Base-by-base conservation (phyloP, 2,797 vertebrate species). In the Pagetopsis macropterus region DNA sequence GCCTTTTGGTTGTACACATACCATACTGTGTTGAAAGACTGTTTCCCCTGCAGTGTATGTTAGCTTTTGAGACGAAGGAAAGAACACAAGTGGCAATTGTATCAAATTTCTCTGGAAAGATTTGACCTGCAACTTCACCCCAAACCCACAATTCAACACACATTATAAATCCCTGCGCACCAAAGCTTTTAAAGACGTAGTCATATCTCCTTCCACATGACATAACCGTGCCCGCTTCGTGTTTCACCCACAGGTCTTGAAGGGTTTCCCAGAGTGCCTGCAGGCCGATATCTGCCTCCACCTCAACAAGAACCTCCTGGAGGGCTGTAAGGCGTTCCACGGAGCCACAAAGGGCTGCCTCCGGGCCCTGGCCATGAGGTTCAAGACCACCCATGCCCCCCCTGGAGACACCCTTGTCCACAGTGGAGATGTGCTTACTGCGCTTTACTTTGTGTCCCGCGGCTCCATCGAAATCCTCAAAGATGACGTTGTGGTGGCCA, bases 221-320 rank as follows among this genome's bases (percentile, higher is more conserved):
- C 45, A 17, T 55, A 9, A n/a, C 13, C 59, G 15, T 31, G 75
- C 74, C 31, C 62, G 61, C 67, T 85, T 19, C 68, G 51, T 83
- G 52, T 81, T 69, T 17, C 31, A 4, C 67, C 12, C 72, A 52
- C 89, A 99, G 98, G 97, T 99, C 79, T 91, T 99, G 87, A 99
- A 99, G 96, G 98, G 98, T 49, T 99, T 99, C 87, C 98, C 98
- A 72, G 98, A 99, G 93, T 99, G 98, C 90, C 95, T 99, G 83
- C 98, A 99, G 94, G 98, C 98, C 54, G 98, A 99, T 72, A 99
- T 99, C 91, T 99, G 98, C 89, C 96, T 99, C 75, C 98, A 99
- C 84, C 97, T 99, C 82, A 99, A 99, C 86, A 94, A 97, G 91
- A 96, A 89, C 83, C 95, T 99, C 85, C 96, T 99, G 48, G 94